Conservation (phyloP, 2,888 invertebrate species). For the Tholera decimalis region DNA sequence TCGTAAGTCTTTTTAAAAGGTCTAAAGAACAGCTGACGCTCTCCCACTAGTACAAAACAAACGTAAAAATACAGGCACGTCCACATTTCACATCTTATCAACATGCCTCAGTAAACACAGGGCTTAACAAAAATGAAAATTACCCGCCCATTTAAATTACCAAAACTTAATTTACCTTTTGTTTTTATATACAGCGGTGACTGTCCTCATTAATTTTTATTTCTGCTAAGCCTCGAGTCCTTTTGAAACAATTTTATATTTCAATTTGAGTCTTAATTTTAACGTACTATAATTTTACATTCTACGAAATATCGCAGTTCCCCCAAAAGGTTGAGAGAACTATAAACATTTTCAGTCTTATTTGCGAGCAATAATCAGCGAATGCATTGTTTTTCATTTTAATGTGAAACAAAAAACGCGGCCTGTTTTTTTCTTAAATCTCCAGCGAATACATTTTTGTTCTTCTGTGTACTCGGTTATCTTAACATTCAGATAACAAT, state of each 20-base stretch:
- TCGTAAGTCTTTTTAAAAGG: not conserved
- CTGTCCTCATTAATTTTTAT: constrained; percentile 59
- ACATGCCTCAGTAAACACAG: constrained; percentile 40
- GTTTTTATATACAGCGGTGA: constrained; percentile 54
- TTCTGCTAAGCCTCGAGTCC: constrained; percentile 49
- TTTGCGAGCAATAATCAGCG: constrained; percentile 69
- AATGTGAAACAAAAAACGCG: constrained; percentile 51
- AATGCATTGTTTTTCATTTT: constrained; percentile 53
- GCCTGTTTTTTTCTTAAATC: constrained; percentile 6
- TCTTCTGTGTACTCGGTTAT: constrained; percentile 6
- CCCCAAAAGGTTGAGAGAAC: constrained; percentile 56
- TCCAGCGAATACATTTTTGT: constrained; percentile 3
- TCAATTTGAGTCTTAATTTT: constrained; percentile 53
- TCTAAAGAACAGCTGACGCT: constrained; percentile 26
- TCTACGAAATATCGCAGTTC: constrained; percentile 56
- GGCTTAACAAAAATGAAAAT: constrained; percentile 60
- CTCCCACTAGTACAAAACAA: constrained; percentile 22
- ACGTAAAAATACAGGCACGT: constrained; percentile 34
- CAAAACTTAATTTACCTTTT: constrained; percentile 58
- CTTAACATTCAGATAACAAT: not conserved
- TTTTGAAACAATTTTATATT: constrained; percentile 44
- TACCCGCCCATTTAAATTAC: constrained; percentile 58
- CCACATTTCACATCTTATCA: constrained; percentile 41
- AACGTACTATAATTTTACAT: constrained; percentile 58
- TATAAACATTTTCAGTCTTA: constrained; percentile 74